A percentile compares a stretch with the other conserved stretches of the same genome.
phyloP scores from a whole-genome alignment of 2,888 invertebrate species.

The Patella caerulea region DNA sequence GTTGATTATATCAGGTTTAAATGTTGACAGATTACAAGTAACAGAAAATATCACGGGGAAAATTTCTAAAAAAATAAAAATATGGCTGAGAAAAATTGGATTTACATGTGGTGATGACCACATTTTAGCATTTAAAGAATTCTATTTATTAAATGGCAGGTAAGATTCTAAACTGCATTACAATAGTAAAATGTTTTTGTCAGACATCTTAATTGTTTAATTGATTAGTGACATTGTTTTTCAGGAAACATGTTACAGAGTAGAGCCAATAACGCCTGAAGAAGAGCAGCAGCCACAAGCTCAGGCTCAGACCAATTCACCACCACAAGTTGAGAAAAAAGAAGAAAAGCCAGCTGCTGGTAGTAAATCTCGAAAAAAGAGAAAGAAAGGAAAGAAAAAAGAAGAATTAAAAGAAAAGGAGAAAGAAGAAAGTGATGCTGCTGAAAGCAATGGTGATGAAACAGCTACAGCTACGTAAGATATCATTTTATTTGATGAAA shows the following conservation, averaged over 20 bases:
- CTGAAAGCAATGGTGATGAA: slow-evolving; percentile 32
- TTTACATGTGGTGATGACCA: neutral
- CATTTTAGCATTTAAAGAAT: neutral
- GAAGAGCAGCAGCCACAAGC: slow-evolving; percentile 29
- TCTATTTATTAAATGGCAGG: neutral
- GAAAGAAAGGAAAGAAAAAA: slow-evolving; percentile 51
- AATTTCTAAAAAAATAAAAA: no score
- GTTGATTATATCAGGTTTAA: no score
- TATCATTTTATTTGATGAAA: no score
- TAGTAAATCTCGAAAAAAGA: slow-evolving; percentile 56
- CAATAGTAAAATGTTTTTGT: no score
- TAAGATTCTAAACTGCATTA: no score
- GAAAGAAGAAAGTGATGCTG: slow-evolving; percentile 30
- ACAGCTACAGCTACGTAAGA: neutral
- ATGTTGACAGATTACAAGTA: no score
- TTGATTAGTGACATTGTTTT: neutral
- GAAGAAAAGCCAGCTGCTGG: slow-evolving; percentile 38
- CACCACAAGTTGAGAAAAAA: slow-evolving; percentile 26
- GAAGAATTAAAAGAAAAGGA: slow-evolving; percentile 44
- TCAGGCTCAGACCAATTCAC: slow-evolving; percentile 26
- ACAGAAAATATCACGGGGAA: no score
- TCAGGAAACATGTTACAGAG: slow-evolving; percentile 41
- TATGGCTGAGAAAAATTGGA: no score
- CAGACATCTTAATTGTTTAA: no score
- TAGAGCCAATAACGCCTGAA: slow-evolving; percentile 25